Conservation (phyloP, 2,888 invertebrate species). For the Laothoe populi region DNA sequence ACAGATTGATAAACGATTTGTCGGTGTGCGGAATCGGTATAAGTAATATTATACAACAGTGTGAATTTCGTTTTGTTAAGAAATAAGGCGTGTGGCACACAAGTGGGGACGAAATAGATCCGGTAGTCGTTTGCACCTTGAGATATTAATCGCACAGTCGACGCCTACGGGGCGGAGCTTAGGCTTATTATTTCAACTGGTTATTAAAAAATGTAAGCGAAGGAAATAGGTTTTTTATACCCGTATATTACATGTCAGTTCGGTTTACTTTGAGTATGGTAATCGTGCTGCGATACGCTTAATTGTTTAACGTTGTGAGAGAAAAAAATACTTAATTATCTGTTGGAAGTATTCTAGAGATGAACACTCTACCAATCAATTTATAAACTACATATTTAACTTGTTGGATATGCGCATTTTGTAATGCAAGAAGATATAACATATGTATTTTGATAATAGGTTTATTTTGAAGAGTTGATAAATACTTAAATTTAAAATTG, state of each 20-base stretch:
- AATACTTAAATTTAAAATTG: too few relatives aligned
- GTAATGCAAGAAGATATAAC: too few relatives aligned
- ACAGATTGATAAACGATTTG: slow-evolving; percentile 54
- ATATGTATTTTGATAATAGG: too few relatives aligned
- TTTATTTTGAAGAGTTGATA: too few relatives aligned
- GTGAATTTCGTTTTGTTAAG: slow-evolving; percentile 58
- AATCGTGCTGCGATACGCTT: not conserved
- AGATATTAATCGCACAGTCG: slow-evolving; percentile 77
- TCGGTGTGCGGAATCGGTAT: slow-evolving; percentile 32
- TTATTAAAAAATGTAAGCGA: slow-evolving; percentile 73
- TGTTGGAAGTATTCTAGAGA: not conserved
- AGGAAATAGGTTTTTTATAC: slow-evolving; percentile 45
- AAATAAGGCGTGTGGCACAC: slow-evolving; percentile 58
- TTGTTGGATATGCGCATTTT: too few relatives aligned
- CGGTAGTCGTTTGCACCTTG: slow-evolving; percentile 71
- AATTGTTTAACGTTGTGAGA: slow-evolving; percentile 10
- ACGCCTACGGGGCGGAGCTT: slow-evolving; percentile 80
- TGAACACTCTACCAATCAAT: too few relatives aligned
- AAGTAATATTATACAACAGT: slow-evolving; percentile 57
- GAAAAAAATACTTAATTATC: slow-evolving; percentile 8
- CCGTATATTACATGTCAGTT: slow-evolving; percentile 13
- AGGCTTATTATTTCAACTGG: slow-evolving; percentile 77
- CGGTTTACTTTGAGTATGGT: slow-evolving; percentile 14
- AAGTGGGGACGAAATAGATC: slow-evolving; percentile 59
- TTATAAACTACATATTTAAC: too few relatives aligned